A percentile compares a stretch with the other conserved stretches of the same genome.
phyloP scores from a whole-genome alignment of 2,888 invertebrate genomes.

The Ferrisia virgata region DNA sequence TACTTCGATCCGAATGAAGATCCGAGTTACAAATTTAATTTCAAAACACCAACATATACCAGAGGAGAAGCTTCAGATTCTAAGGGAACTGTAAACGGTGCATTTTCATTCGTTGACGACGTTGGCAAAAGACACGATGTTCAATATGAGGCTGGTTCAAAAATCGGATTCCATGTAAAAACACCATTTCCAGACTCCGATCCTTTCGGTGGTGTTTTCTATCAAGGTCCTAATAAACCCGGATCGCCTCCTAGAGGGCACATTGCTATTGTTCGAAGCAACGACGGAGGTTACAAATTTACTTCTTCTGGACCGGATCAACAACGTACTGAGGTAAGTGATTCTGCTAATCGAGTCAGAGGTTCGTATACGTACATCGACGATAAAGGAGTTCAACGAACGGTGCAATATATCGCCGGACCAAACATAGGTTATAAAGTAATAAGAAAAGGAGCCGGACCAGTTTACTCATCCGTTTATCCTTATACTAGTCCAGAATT shows the following conservation, averaged over 20 bases:
- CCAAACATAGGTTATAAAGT: constrained; percentile 75
- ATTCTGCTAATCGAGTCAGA: constrained; percentile 67
- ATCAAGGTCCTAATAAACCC: constrained; percentile 63
- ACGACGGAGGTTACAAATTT: constrained; percentile 70
- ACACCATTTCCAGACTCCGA: constrained; percentile 66
- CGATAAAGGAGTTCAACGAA: constrained; percentile 72
- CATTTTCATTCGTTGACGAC: constrained; percentile 70
- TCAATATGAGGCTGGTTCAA: constrained; percentile 71
- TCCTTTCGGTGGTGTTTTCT: constrained; percentile 53
- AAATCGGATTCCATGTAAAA: constrained; percentile 72
- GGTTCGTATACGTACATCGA: constrained; percentile 76
- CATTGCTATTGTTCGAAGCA: constrained; percentile 68
- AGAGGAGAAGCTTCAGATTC: constrained; percentile 66
- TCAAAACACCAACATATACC: constrained; percentile 65
- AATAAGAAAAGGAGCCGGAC: constrained; percentile 68
- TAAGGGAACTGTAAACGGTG: constrained; percentile 63
- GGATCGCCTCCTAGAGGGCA: constrained; percentile 59
- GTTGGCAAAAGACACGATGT: constrained; percentile 71
- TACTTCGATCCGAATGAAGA: constrained; percentile 74
- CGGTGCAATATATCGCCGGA: constrained; percentile 75
- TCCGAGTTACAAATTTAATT: constrained; percentile 69
- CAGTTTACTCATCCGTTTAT: constrained; percentile 62
- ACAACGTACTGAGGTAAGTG: constrained; percentile 69
- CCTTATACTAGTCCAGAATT: constrained; percentile 57
- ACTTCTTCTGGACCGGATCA: constrained; percentile 71